Evolutionary conservation across 2,113 vertebrate species (phyloP).

Genomic region (Lophius piscatorius): DNA sequence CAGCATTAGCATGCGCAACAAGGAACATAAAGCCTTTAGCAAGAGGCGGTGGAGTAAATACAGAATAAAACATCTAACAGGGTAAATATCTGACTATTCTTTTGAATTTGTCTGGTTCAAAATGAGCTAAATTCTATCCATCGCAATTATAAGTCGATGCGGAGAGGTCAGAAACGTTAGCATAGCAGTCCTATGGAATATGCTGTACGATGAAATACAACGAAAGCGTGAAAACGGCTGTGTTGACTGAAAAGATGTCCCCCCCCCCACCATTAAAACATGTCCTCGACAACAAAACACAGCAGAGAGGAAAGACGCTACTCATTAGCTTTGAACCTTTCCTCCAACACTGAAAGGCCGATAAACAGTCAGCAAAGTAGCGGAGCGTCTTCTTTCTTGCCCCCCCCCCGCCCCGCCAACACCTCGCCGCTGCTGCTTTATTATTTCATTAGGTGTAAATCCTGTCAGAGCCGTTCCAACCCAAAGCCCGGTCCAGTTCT

Average conservation of each 20-base stretch:
- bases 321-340: constrained; percentile 54
- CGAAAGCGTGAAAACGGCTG: constrained; percentile 8
- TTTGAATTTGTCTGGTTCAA: too few species aligned
- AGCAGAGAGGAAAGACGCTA: constrained; percentile 22
- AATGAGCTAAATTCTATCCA: too few species aligned
- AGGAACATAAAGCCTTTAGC: constrained; percentile 28
- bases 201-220: too few species aligned
- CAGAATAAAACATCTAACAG: too few species aligned
- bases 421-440: constrained; percentile 87
- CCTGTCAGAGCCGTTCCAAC: constrained; percentile 77
- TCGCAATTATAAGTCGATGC: too few species aligned
- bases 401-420: too few species aligned
- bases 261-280: constrained; percentile 14
- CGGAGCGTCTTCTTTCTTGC: constrained; percentile 64
- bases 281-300: constrained; percentile 24
- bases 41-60: constrained; percentile 35
- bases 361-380: constrained; percentile 66
- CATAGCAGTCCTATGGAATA: too few species aligned
- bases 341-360: constrained; percentile 35
- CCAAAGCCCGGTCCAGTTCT: constrained; percentile 81
- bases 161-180: too few species aligned
- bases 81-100: too few species aligned
- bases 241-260: constrained; percentile 29
- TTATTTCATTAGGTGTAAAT: constrained; percentile 98
- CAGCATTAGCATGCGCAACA: constrained; percentile 32